These are phyloP conservation scores for Stenotaenia linearis DNA, from an alignment of 2,888 invertebrate genomes.

Conservation along the genomic window DNA sequence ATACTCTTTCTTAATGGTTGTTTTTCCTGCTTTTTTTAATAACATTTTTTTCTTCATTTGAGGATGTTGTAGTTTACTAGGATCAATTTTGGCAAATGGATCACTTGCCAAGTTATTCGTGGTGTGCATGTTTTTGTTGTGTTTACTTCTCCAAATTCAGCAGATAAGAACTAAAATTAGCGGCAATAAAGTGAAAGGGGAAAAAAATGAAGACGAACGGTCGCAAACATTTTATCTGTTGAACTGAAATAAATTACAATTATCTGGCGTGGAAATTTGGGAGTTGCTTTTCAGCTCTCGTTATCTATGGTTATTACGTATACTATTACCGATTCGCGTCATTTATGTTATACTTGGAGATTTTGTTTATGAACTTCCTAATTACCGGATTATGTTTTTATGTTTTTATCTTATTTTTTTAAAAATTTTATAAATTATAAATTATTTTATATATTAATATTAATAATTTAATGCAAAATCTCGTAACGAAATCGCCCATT, in stretches of 20 bases:
- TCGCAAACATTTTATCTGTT: background rate
- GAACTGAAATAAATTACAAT: constrained; percentile 13
- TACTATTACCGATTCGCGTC: constrained; percentile 19
- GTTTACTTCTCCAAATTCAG: constrained; percentile 29
- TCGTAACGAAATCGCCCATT: background rate
- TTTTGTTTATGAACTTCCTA: background rate
- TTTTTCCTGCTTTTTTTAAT: background rate
- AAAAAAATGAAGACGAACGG: background rate
- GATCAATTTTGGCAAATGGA: constrained; percentile 10
- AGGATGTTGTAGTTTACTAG: background rate
- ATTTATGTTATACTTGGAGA: background rate
- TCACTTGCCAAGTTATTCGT: constrained; percentile 17
- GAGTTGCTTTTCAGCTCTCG: constrained; percentile 2
- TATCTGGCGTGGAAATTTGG: background rate
- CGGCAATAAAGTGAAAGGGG: background rate
- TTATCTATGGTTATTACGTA: constrained; percentile 9
- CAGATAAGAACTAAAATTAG: constrained; percentile 29
- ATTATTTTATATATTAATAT: background rate
- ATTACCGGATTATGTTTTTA: background rate
- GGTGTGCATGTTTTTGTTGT: constrained; percentile 29
- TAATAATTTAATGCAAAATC: no score
- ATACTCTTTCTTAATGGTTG: background rate
- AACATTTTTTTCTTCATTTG: background rate
- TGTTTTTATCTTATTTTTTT: background rate
- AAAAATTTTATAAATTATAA: background rate